Base-by-base conservation (phyloP, 2,888 invertebrate species). In the Drosophila cognata region DNA sequence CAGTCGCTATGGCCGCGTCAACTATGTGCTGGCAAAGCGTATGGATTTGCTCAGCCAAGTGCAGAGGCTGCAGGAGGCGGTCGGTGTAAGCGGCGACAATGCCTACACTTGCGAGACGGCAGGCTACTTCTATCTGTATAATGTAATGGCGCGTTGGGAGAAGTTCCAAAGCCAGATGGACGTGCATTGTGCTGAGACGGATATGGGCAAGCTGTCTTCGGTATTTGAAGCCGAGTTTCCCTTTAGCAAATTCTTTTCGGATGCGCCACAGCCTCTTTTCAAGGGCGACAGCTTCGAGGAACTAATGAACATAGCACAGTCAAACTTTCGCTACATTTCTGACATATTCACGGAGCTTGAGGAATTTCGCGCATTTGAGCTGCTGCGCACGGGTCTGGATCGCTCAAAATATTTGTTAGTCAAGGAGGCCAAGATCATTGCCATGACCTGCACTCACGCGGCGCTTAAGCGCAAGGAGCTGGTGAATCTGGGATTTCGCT, bases 391-490 rank as follows among this genome's bases (percentile, higher is more conserved):
- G 57, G 99, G 99, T 0, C 94, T 98, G 56, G 99, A 99, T 93
- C 94, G 99, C 56, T 98, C 99, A 0, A 98, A 99, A 91, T 99
- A 99, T 93, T 94, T 99, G 66, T 94, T 99, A 61, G 99, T 99
- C 0, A 98, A 99, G 92, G 99, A 99, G 92, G 99, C 99, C 0
- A 99, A 99, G 94, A 99, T 99, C 64, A 99, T 99, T 84, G 99
- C 99, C 1, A 99, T 99, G 99, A 99, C 99, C 0, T 99, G 99
- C 94, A 99, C 99, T 0, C 99, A 99, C 93, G 99, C 99, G 1
- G 99, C 99, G 0, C 94, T 99, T 16, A 99, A 99, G 92, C 95
- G 99, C 35, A 96, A 98, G 60, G 99, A 99, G 93, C 94, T 99
- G 5, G 99, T 99, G 0, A 97, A 98, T 91, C 96, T 98, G 93